A percentile compares a stretch with the other conserved stretches of the same genome.
Evolutionary conservation across 2,888 invertebrate species (phyloP).

Genomic region (Zaprionus obscuricornis): DNA sequence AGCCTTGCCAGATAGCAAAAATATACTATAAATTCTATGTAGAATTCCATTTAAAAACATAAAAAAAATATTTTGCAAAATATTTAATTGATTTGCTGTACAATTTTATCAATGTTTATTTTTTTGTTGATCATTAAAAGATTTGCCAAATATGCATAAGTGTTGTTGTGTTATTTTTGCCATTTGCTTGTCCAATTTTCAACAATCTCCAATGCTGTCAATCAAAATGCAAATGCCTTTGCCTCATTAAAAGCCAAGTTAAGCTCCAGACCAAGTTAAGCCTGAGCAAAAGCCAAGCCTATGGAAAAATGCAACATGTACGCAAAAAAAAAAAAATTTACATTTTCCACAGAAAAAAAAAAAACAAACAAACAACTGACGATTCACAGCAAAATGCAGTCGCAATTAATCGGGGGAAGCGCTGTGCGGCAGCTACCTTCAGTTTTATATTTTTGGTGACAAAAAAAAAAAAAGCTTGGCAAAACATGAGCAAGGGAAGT

Average conservation of each 20-base stretch:
- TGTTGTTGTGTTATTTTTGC: background rate
- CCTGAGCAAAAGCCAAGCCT: constrained; percentile 21
- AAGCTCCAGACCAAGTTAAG: background rate
- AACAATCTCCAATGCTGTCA: constrained; percentile 71
- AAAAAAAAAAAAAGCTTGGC: constrained; percentile 29
- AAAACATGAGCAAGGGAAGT: background rate
- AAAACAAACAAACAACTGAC: constrained; percentile 34
- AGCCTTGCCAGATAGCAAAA: background rate
- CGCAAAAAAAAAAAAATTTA: constrained; percentile 63
- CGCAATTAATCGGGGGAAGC: constrained; percentile 35
- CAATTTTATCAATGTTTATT: constrained; percentile 5
- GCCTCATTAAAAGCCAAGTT: constrained; percentile 74
- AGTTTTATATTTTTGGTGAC: constrained; percentile 43
- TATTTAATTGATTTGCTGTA: too few relatives aligned
- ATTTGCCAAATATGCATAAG: constrained; percentile 63
- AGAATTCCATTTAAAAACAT: too few relatives aligned
- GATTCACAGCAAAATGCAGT: constrained; percentile 21
- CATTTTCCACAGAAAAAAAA: constrained; percentile 61
- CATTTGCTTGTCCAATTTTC: constrained; percentile 53
- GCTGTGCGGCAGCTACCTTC: constrained; percentile 36
- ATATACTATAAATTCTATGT: background rate
- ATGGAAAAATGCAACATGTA: constrained; percentile 46
- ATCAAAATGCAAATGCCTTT: constrained; percentile 72
- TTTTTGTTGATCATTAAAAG: constrained; percentile 49
- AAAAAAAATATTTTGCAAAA: too few relatives aligned